Base-by-base conservation (phyloP, 64 coral and sea anemone species). In the Orbicella faveolata region DNA sequence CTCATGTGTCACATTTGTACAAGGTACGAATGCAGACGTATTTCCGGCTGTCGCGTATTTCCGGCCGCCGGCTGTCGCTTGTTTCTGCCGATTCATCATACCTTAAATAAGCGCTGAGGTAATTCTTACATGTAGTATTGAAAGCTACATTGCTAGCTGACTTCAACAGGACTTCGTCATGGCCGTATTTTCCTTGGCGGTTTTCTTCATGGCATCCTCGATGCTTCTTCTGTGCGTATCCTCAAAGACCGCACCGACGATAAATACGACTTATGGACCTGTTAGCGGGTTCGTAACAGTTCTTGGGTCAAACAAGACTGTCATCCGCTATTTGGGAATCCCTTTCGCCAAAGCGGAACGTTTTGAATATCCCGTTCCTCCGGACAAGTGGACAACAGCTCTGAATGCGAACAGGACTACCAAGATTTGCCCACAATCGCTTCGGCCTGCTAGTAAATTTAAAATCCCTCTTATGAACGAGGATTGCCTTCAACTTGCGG, bases 271-370 rank as follows among this genome's bases (percentile, higher is more conserved):
- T 9, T 91, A 63, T 36, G 90, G 90, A 26, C 59, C 51, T 18
- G 81, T 91, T 6, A 33, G 48, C 9, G 90, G 90, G 5, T 61
- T 44, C 63, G 11, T 30, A 20, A 68, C 37, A 35, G n/a, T 34
- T 6, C 81, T 91, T 3, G 48, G 20, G 35, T 85, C 90, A 33
- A 73, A 79, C 77, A 91, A 91, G 54, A 74, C 57, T 30, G 54
- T 83, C 9, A 52, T 77, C 18, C 53, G 53, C 13, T 91, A 84
- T 20, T 70, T 91, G 15, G 90, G 90, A 69, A 91, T 91, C n/a
- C 90, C 90, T 23, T 91, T 76, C 37, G 90, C 81, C 25, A 63
- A 17, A 52, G 72, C 90, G 20, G 34, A 51, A 21, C 70, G 90
- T 1, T 91, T 91, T 51, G 81, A 91, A 44, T 61, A 64, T 9